Conservation (phyloP, 2,797 vertebrate genomes). For the Anguilla anguilla region DNA sequence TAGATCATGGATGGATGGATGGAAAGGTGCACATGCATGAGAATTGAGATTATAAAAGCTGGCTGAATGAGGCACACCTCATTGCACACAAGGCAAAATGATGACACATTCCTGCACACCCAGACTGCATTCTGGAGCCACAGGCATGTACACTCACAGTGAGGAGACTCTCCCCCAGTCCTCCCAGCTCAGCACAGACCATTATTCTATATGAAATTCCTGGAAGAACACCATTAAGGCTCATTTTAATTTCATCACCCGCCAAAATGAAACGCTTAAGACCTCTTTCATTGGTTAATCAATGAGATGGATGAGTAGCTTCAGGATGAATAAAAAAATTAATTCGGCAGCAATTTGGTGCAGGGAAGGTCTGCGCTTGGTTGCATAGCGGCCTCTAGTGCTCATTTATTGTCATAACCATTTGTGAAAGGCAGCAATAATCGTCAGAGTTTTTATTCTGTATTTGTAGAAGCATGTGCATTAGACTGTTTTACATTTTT, state of each 20-base stretch:
- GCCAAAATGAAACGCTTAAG: constrained; percentile 41
- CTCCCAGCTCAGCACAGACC: neutral
- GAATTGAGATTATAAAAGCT: neutral
- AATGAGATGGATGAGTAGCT: constrained; percentile 54
- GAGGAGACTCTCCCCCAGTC: neutral
- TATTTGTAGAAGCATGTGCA: too few species aligned
- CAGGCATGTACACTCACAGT: neutral
- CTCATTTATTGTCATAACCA: constrained; percentile 5
- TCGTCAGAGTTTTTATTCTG: too few species aligned
- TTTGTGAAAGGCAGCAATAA: too few species aligned
- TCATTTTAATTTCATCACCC: constrained; percentile 18
- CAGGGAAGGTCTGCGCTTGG: constrained; percentile 43
- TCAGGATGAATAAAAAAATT: constrained; percentile 39
- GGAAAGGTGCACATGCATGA: neutral
- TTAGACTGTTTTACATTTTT: too few species aligned
- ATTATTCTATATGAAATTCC: constrained; percentile 5
- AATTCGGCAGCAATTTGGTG: constrained; percentile 49
- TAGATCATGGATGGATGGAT: too few species aligned
- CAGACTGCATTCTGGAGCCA: neutral
- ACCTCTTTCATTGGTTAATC: constrained; percentile 46
- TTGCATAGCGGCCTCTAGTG: constrained; percentile 52
- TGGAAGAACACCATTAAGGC: constrained; percentile 2
- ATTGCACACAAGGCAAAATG: neutral
- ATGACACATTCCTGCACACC: neutral
- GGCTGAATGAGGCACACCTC: neutral